phyloP scores from a whole-genome alignment of 2,888 invertebrate genomes.

The Callimorpha dominula region DNA sequence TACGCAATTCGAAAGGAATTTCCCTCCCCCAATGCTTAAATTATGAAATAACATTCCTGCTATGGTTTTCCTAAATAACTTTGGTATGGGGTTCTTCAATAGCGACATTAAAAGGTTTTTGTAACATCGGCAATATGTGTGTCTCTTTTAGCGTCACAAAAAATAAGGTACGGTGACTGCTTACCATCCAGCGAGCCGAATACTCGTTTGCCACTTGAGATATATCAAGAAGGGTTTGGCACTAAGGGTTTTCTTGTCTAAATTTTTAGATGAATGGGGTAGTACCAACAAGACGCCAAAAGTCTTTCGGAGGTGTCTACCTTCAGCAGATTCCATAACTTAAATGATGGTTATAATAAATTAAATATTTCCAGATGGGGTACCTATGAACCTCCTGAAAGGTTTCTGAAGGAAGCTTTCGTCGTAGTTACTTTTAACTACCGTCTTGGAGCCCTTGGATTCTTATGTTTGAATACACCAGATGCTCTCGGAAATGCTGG shows the following conservation, averaged over 20 bases:
- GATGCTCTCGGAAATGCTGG: slow-evolving; percentile 77
- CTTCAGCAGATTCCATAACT: background rate
- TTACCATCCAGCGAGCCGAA: too few species aligned
- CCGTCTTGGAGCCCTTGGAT: slow-evolving; percentile 77
- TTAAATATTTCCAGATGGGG: slow-evolving; percentile 68
- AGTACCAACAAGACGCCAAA: background rate
- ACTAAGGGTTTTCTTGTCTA: background rate
- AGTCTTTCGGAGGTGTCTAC: background rate
- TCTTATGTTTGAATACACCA: slow-evolving; percentile 70
- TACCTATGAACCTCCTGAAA: slow-evolving; percentile 61
- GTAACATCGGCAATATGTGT: too few species aligned
- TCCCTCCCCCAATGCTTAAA: background rate
- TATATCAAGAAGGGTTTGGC: background rate
- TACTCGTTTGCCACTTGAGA: too few species aligned
- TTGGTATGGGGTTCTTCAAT: background rate
- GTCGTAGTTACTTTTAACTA: slow-evolving; percentile 78
- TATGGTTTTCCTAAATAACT: too few species aligned
- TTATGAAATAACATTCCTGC: too few species aligned
- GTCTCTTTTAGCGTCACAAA: too few species aligned
- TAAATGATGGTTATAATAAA: background rate
- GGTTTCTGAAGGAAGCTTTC: slow-evolving; percentile 63
- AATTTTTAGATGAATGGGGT: background rate
- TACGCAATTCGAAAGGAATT: background rate
- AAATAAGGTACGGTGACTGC: too few species aligned
- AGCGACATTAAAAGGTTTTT: background rate